Evolutionary conservation across 1,140 invertebrate genomes (phyloP).

Genomic region (Drosophila tropicalis): DNA sequence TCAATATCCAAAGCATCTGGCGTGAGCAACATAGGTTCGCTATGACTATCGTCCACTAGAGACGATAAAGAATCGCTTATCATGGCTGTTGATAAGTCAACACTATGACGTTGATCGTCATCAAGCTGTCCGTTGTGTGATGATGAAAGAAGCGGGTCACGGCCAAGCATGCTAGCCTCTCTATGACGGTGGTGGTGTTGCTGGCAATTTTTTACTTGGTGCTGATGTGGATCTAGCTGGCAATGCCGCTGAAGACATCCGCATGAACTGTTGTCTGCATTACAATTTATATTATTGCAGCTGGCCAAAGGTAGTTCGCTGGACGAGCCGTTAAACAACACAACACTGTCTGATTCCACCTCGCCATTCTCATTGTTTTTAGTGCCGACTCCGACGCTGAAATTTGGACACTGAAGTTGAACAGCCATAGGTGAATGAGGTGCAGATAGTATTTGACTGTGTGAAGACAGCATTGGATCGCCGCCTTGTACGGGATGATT

Average conservation of each 20-base stretch:
- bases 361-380: not conserved
- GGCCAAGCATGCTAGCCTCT: conserved; percentile 35
- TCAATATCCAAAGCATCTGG: conserved; percentile 73
- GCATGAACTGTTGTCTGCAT: conserved; percentile 12
- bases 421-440: conserved; percentile 83
- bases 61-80: conserved; percentile 66
- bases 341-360: conserved; percentile 2
- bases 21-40: conserved; percentile 58
- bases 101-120: conserved; percentile 55
- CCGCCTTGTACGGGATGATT: conserved; percentile 88
- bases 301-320: not conserved
- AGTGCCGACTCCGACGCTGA: conserved; percentile 21
- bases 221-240: conserved; percentile 38
- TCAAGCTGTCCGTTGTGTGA: conserved; percentile 75
- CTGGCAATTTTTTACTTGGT: conserved; percentile 7
- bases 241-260: conserved; percentile 27
- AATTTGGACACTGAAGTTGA: conserved; percentile 32
- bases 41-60: conserved; percentile 60
- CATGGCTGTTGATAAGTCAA: conserved; percentile 56
- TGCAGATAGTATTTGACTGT: conserved; percentile 84
- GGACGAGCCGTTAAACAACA: not conserved
- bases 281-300: conserved; percentile 29
- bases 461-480: conserved; percentile 85
- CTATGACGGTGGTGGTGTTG: conserved; percentile 15
- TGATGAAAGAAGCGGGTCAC: conserved; percentile 83